phyloP scores from a whole-genome alignment of 2,888 invertebrate genomes.

The Pilophorus perplexus region DNA sequence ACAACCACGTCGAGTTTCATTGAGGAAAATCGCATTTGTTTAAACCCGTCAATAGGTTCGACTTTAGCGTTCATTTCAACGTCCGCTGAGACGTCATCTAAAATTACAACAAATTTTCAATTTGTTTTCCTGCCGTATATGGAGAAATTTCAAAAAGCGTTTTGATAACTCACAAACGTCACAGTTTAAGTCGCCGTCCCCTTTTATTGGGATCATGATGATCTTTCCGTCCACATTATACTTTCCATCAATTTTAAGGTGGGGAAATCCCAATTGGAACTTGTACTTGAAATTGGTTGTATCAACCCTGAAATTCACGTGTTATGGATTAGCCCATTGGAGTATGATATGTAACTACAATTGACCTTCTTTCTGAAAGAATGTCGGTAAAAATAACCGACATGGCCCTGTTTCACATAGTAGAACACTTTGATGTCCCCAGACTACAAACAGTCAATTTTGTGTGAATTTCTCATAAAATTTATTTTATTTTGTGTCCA shows the following conservation, averaged over 20 bases:
- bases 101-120: slow-evolving; percentile 40
- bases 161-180: slow-evolving; percentile 60
- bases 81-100: slow-evolving; percentile 56
- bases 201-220: slow-evolving; percentile 59
- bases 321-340: too few relatives aligned
- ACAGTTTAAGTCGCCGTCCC: slow-evolving; percentile 60
- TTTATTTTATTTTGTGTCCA: too few relatives aligned
- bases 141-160: too few relatives aligned
- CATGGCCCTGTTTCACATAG: not conserved
- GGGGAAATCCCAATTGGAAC: slow-evolving; percentile 57
- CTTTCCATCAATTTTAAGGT: slow-evolving; percentile 58
- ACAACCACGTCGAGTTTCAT: slow-evolving; percentile 57
- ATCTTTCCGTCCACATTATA: slow-evolving; percentile 61
- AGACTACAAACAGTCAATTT: too few relatives aligned
- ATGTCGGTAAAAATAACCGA: too few relatives aligned
- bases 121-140: too few relatives aligned
- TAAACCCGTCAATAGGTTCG: slow-evolving; percentile 53
- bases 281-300: slow-evolving; percentile 56
- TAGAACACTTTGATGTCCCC: too few relatives aligned
- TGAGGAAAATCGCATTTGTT: slow-evolving; percentile 57
- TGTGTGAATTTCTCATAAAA: too few relatives aligned
- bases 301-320: slow-evolving; percentile 52
- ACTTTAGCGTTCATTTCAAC: slow-evolving; percentile 54
- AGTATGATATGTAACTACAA: too few relatives aligned
- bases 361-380: too few relatives aligned